A percentile compares a stretch with the other conserved stretches of the same genome.
phyloP scores from a whole-genome alignment of 2,888 invertebrate species.

The Dicyrtoma fusca region DNA sequence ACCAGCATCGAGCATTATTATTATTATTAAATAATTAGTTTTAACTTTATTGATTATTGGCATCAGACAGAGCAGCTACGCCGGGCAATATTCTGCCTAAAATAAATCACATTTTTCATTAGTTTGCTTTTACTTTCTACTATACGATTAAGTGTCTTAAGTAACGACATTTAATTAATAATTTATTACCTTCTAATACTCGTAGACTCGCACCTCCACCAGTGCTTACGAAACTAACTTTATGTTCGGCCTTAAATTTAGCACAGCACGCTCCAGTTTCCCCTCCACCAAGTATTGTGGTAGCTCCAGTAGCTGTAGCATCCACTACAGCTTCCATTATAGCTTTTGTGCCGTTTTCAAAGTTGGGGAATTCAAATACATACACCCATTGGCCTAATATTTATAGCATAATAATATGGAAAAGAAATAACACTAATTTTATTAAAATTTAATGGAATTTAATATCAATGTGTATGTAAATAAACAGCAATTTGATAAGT shows the following conservation, averaged over 20 bases:
- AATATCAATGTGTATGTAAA: too few species aligned
- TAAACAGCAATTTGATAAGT: too few species aligned
- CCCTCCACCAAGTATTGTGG: slow-evolving; percentile 93
- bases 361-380: slow-evolving; percentile 96
- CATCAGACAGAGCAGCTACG: slow-evolving; percentile 75
- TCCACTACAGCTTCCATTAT: slow-evolving; percentile 94
- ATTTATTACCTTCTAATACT: slow-evolving; percentile 82
- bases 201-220: slow-evolving; percentile 92
- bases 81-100: slow-evolving; percentile 80
- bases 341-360: slow-evolving; percentile 85
- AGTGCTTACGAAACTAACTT: slow-evolving; percentile 92
- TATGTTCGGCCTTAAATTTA: slow-evolving; percentile 93
- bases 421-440: not conserved
- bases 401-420: not conserved
- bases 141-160: too few species aligned
- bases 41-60: too few species aligned
- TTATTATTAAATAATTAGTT: too few species aligned
- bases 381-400: too few species aligned
- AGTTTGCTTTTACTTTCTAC: too few species aligned
- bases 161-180: too few species aligned
- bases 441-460: too few species aligned
- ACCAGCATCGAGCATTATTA: too few species aligned
- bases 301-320: slow-evolving; percentile 79
- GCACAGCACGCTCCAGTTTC: slow-evolving; percentile 97
- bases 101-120: slow-evolving; percentile 57